Evolutionary conservation across 2,888 invertebrate species (phyloP), one percentile per base, ranked within the genome.

Genomic region (Eilema depressum): DNA sequence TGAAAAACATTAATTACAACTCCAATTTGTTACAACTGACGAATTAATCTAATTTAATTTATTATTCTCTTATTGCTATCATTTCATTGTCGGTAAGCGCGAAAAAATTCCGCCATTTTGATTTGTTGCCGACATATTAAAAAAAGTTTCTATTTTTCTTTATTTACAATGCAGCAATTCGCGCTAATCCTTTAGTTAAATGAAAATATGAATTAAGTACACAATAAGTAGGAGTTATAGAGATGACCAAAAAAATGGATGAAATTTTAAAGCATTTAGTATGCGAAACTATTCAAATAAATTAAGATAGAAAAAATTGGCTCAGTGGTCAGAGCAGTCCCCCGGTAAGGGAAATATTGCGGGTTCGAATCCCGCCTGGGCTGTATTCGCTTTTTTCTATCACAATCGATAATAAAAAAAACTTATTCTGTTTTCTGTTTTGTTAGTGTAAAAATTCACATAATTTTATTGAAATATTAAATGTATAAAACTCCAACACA

Each of bases 11-110:
- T 91, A 88, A 86, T 89, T 91, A 89, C 88, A 92, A 86, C 86
- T 89, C 83, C 82, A 74, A 76, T 80, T 87, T 87, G 85, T 80
- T 85, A 86, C 82, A 84, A 85, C 83, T 86, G 84, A 81, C 82
- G 81, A 84, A 84, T 84, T 85, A 85, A 71, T 85, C 87, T 89
- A 86, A 81, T 75, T 79, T 53, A 53, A 53, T 82, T 86, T 83
- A 74, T 77, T 81, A 73, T 73, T 72, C 71, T 83, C 92, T 93
- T 94, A 94, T 94, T 94, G 93, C 94, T 93, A 92, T 88, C 72
- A 71, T 84, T 89, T 88, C 85, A 87, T 86, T 87, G 85, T 86
- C 81, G 77, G 68, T 74, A 69, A 74, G 59, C 61, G 71, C 83
- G 81, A 80, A 76, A 75, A 76, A 68, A 56, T 33, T 79, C 82